phyloP scores from a whole-genome alignment of 2,113 vertebrate genomes.

The Thymallus thymallus region DNA sequence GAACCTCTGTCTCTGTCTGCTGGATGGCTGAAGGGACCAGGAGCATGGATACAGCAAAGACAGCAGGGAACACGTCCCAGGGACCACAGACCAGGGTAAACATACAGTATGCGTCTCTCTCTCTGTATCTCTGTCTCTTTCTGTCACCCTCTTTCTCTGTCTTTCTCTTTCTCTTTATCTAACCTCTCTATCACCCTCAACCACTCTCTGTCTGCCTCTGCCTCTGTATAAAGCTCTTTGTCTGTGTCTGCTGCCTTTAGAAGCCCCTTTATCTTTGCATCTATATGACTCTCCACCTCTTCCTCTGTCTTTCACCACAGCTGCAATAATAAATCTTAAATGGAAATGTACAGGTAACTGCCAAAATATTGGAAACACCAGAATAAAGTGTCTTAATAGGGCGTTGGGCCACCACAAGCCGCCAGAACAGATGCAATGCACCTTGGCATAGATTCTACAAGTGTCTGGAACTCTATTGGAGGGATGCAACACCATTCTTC shows the following conservation, averaged over 20 bases:
- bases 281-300: neutral
- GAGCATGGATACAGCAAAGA: conserved; percentile 62
- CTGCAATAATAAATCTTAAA: neutral
- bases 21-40: conserved; percentile 74
- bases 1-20: conserved; percentile 59
- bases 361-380: no score
- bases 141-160: neutral
- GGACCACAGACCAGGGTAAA: conserved; percentile 74
- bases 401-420: no score
- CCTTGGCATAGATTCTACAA: no score
- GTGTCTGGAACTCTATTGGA: no score
- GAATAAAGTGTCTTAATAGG: no score
- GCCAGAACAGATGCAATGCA: no score
- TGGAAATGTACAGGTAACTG: no score
- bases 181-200: no score
- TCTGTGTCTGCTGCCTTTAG: neutral
- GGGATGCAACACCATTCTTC: no score
- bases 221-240: neutral
- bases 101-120: neutral
- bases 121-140: neutral
- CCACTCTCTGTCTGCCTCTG: no score
- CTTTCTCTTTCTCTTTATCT: neutral
- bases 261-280: no score
- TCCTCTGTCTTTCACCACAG: neutral
- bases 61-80: conserved; percentile 31